Conservation (phyloP, 2,797 vertebrate genomes). For the Poeciliopsis turneri region DNA sequence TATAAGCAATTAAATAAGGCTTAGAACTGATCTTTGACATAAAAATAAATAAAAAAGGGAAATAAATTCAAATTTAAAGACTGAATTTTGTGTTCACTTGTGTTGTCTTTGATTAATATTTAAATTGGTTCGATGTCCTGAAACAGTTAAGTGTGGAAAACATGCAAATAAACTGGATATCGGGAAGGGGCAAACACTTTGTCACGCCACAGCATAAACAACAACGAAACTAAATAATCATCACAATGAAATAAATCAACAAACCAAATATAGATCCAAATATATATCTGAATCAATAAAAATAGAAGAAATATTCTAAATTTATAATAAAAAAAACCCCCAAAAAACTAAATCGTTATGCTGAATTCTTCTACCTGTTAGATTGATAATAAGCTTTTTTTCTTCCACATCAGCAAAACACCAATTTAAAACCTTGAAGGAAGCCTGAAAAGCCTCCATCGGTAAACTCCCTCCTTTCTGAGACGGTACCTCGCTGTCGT, state of each 20-base stretch:
- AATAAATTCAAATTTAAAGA: too few species aligned
- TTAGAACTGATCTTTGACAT: neutral
- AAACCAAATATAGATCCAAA: neutral
- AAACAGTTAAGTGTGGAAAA: too few species aligned
- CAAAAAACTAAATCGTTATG: neutral
- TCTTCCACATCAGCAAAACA: neutral
- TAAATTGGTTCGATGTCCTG: too few species aligned
- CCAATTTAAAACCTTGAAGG: neutral
- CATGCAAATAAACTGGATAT: too few species aligned
- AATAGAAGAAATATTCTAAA: neutral
- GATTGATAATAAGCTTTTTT: neutral
- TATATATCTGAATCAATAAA: neutral
- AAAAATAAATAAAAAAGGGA: neutral
- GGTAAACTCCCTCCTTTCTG: conserved; percentile 9
- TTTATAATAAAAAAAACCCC: neutral
- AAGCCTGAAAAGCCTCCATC: neutral
- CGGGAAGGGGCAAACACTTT: too few species aligned
- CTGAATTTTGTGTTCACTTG: too few species aligned
- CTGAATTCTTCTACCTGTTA: neutral
- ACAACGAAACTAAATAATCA: neutral
- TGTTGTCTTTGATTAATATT: too few species aligned
- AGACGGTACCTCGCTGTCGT: conserved; percentile 10
- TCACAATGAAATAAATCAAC: neutral
- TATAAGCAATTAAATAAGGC: too few species aligned
- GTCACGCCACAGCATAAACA: neutral